phyloP scores from a whole-genome alignment of 2,797 vertebrate genomes.

The Coreius guichenoti region DNA sequence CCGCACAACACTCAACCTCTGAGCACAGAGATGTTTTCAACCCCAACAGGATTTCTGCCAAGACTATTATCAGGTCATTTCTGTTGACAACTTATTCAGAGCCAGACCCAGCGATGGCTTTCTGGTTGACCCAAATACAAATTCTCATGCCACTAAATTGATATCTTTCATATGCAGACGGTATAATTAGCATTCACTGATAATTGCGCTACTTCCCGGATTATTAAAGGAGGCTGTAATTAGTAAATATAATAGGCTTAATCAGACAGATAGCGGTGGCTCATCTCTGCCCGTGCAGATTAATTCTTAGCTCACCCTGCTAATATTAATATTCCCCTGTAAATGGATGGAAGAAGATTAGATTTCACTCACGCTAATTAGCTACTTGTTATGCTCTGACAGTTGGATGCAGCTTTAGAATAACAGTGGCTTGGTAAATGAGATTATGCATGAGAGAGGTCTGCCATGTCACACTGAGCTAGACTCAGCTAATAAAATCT shows the following conservation, averaged over 20 bases:
- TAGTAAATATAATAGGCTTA: constrained; percentile 83
- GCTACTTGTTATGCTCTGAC: constrained; percentile 78
- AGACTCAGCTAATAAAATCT: constrained; percentile 11
- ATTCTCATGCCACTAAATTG: constrained; percentile 52
- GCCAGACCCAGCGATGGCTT: not conserved
- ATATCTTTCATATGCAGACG: constrained; percentile 54
- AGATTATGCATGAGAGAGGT: constrained; percentile 32
- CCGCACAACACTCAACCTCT: not conserved
- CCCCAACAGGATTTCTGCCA: constrained; percentile 6
- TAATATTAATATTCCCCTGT: constrained; percentile 82
- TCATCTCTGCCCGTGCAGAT: constrained; percentile 79
- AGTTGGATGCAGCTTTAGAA: constrained; percentile 70
- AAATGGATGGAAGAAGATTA: constrained; percentile 87
- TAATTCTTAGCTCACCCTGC: constrained; percentile 80
- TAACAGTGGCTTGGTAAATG: constrained; percentile 47
- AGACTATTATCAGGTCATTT: constrained; percentile 24
- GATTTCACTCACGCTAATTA: constrained; percentile 86
- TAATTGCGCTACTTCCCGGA: constrained; percentile 70
- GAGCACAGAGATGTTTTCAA: not conserved
- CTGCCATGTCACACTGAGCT: constrained; percentile 26
- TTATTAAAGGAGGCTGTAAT: constrained; percentile 87
- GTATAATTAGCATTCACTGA: constrained; percentile 73
- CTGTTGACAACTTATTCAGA: constrained; percentile 22
- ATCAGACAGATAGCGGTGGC: constrained; percentile 79
- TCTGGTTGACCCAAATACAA: constrained; percentile 65